Base-by-base conservation (phyloP, 2,113 vertebrate genomes). In the Amphilophus citrinellus region DNA sequence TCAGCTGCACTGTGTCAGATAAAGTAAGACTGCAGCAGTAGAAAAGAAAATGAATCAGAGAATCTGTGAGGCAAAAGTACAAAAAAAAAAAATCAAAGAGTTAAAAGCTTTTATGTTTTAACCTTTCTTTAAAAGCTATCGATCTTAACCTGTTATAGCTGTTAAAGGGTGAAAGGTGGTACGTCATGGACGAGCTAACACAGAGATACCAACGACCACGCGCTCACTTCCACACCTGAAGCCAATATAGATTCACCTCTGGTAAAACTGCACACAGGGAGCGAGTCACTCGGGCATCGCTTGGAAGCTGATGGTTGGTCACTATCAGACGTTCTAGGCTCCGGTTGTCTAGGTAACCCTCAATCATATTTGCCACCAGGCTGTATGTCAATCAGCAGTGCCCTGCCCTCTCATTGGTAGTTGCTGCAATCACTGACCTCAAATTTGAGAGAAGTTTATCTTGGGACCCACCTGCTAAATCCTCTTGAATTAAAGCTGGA, bases 381-480 rank as follows among this genome's bases (percentile, higher is more conserved):
- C 30, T 44, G 30, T 71, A 30, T 71, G 24, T 71, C 66, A 71
- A 20, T 71, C 42, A 71, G 44, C 30, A 24, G 30, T 71, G 30
- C 10, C 24, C 2, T 32, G 24, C 2, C 0, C 0, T 50, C 66
- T 44, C 24, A 50, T 1, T 3, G 50, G 66, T 71, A 30, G 15
- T 71, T 30, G 24, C 66, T 53, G 42, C 65, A 50, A 14, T 71
- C 3, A 0, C 42, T 50, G 65, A 9, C 44, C 15, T 50, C 11
- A 53, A 50, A 3, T 30, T 50, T 53, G 66, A 71, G 24, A 71
- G 18, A 20, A 3, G 66, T 50, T 71, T 71, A 71, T 71, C 42
- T 30, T 22, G 27, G 42, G 0, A 71, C 14, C 42, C 42, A 68
- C 0, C 9, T 5, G 27, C 24, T 27, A 30, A 30, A 30, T 30